Percentiles rank a stretch among this genome's conserved stretches.
Evolutionary conservation across 2,797 vertebrate species (phyloP).

Genomic region (Erpetoichthys calabaricus): DNA sequence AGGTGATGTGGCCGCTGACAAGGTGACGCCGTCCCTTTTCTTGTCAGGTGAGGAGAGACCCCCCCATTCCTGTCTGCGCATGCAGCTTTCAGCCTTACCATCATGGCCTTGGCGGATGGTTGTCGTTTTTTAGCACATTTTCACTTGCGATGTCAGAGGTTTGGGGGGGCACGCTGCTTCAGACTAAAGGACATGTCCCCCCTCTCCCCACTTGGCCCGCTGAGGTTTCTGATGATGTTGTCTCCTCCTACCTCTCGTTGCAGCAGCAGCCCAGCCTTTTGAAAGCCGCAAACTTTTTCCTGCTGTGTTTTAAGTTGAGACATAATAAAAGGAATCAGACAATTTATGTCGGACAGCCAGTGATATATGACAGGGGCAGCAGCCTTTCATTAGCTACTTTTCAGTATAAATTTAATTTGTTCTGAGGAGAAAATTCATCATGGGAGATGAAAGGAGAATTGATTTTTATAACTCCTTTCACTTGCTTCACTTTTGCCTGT

Average conservation of each 20-base stretch:
- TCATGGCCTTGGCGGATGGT: no score
- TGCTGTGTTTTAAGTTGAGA: conserved; percentile 2
- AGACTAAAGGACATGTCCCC: neutral
- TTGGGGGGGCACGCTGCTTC: no score
- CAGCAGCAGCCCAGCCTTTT: neutral
- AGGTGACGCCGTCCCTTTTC: no score
- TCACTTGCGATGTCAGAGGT: no score
- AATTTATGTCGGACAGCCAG: neutral
- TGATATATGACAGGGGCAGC: conserved; percentile 12
- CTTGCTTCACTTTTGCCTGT: conserved; percentile 30
- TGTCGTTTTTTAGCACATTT: no score
- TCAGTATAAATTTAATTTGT: conserved; percentile 45
- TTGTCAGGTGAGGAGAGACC: no score
- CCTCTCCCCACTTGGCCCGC: no score
- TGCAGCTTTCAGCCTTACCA: no score
- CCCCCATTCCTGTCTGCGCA: no score
- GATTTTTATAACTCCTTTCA: conserved; percentile 37
- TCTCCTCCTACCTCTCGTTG: neutral
- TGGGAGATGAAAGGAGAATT: conserved; percentile 31
- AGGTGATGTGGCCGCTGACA: no score
- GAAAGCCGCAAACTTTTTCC: conserved; percentile 2
- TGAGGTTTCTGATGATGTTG: neutral
- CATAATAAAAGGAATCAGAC: conserved; percentile 7
- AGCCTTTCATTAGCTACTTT: conserved; percentile 32
- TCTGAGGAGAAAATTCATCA: conserved; percentile 31